Base-by-base conservation (phyloP, 2,888 invertebrate genomes). In the Panzeria rudis region DNA sequence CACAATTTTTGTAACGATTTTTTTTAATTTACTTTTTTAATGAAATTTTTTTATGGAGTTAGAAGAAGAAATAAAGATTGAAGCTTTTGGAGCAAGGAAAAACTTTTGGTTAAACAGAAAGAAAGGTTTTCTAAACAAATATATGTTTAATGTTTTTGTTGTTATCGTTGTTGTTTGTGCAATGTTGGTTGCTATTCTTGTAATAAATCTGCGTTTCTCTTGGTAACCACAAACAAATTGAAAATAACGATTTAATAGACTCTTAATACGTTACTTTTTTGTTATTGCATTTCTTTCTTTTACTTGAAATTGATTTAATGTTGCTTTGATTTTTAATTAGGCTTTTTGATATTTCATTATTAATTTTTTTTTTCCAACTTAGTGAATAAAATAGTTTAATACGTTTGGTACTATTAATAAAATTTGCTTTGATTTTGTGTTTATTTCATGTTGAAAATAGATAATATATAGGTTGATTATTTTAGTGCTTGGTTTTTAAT, bases 221-320 rank as follows among this genome's bases (percentile, higher is more conserved):
- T 84, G 84, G 75, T 75, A 71, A 84, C 84, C 69, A 75, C 66
- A 54, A 73, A 69, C 25, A 47, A 66, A 41, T 54, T 44, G 41
- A 23, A 73, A 81, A 75, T 68, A 75, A 75, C 73, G 81, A 75
- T 75, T 81, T 52, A 61, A 52, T 75, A 80, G 25, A 38, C 59
- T 54, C 50, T 32, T 11, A 61, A 38, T 59, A 56, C 38, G 15
- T 59, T 59, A 2, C 7, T 66, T 29, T 38, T 32, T 72, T 54
- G 13, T 23, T 72, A 15, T 35, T 25, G n/a, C 20, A 13, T 68
- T 59, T 41, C 23, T 73, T 56, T 68, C 25, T 25, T 23, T 59
- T 73, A 35, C 32, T 72, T 64, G 8, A 54, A 20, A 8, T 17
- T 23, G 32, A 17, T 61, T 52, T 54, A 54, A 29, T 44, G 62